Evolutionary conservation across 2,888 invertebrate genomes (phyloP).

Genomic region (Lycaena phlaeas): DNA sequence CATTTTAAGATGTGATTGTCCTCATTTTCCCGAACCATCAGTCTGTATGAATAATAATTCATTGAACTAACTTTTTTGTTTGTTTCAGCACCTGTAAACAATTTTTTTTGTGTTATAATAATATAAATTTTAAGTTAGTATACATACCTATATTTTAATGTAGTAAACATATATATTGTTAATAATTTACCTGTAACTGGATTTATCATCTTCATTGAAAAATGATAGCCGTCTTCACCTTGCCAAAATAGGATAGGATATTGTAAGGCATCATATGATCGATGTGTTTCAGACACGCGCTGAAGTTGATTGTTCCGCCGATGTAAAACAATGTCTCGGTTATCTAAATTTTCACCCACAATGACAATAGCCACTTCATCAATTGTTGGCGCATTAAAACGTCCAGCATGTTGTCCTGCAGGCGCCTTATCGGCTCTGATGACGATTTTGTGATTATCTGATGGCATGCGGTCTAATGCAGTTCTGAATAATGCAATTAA

Average conservation of each 20-base stretch:
- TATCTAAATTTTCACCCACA: slow-evolving; percentile 15
- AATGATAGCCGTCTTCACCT: slow-evolving; percentile 16
- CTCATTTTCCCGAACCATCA: not conserved
- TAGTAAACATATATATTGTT: not conserved
- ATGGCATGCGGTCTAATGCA: slow-evolving; percentile 19
- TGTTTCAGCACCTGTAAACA: slow-evolving; percentile 12
- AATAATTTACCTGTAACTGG: slow-evolving; percentile 10
- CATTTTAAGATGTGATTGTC: too few species aligned
- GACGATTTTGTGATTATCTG: not conserved
- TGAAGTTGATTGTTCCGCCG: slow-evolving; percentile 13
- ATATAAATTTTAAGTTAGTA: not conserved
- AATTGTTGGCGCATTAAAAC: slow-evolving; percentile 8
- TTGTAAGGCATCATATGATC: slow-evolving; percentile 4
- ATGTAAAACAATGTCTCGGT: slow-evolving; percentile 19
- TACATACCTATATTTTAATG: not conserved
- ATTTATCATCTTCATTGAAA: slow-evolving; percentile 7
- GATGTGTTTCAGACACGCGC: slow-evolving; percentile 14
- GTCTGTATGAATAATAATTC: too few species aligned
- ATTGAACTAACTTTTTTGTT: slow-evolving; percentile 19
- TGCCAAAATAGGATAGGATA: slow-evolving; percentile 7
- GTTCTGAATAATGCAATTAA: slow-evolving; percentile 21
- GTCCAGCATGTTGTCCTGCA: not conserved
- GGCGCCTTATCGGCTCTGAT: not conserved
- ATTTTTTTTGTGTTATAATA: not conserved
- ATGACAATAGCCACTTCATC: slow-evolving; percentile 19